These are phyloP conservation scores for Chrosomus eos DNA, from an alignment of 2,797 vertebrate species.

Conservation along the genomic window DNA sequence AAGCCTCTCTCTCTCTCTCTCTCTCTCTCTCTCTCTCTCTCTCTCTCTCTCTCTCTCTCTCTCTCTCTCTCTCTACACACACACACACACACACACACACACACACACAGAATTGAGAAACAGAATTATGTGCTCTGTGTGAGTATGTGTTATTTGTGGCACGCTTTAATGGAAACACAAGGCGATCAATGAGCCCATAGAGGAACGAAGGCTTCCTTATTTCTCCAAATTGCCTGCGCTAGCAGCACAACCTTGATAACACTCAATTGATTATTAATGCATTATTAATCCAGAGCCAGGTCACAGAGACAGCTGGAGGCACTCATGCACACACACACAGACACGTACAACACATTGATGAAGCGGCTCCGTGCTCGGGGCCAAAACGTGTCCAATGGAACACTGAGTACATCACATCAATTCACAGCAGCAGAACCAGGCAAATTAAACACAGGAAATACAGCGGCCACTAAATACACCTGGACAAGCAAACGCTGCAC, in stretches of 20 bases:
- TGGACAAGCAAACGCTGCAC: conserved; percentile 66
- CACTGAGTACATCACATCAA: conserved; percentile 66
- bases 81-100: too few species aligned
- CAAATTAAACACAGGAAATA: conserved; percentile 59
- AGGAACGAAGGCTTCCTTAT: conserved; percentile 63
- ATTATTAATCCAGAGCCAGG: conserved; percentile 73
- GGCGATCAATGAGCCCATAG: conserved; percentile 58
- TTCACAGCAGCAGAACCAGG: conserved; percentile 63
- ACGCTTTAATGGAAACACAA: conserved; percentile 34
- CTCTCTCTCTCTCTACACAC: too few species aligned
- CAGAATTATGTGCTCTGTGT: conserved; percentile 59
- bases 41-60: too few species aligned
- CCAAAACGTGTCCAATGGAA: conserved; percentile 70
- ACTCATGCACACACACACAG: conserved; percentile 64
- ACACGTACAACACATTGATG: conserved; percentile 56
- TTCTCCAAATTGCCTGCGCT: conserved; percentile 65
- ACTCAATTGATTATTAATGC: conserved; percentile 79
- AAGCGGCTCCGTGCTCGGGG: conserved; percentile 64
- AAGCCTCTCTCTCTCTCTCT: background rate
- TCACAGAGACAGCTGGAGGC: conserved; percentile 67
- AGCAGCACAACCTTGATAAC: conserved; percentile 70
- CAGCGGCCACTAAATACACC: conserved; percentile 61
- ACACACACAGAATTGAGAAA: background rate
- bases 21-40: too few species aligned
- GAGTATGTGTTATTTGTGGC: conserved; percentile 46